These are phyloP conservation scores for Dusona sp. DNA, from an alignment of 2,888 invertebrate species.

Conservation along the genomic window DNA sequence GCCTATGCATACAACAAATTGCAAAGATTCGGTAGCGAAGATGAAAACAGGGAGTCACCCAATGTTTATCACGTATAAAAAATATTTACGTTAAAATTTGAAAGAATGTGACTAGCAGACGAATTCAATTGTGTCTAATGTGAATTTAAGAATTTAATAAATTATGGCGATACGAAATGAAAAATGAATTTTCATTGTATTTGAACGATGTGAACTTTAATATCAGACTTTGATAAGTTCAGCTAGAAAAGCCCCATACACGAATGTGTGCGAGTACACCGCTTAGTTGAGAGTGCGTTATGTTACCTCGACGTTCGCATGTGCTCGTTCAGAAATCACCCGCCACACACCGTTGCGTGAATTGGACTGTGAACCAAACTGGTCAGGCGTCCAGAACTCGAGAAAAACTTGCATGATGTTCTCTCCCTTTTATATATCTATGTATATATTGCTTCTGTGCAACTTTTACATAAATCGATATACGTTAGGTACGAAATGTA, in stretches of 20 bases:
- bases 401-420: conserved; percentile 56
- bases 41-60: neutral
- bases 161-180: neutral
- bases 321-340: conserved; percentile 44
- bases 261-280: neutral
- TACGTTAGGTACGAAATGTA: conserved; percentile 5
- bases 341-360: conserved; percentile 58
- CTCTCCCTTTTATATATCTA: conserved; percentile 5
- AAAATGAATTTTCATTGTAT: neutral
- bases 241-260: conserved; percentile 1
- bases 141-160: too few relatives aligned
- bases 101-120: neutral
- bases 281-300: conserved; percentile 23
- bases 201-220: neutral
- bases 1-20: neutral
- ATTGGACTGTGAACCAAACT: conserved; percentile 67
- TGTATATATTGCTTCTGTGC: neutral
- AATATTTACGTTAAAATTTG: neutral
- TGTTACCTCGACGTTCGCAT: conserved; percentile 44
- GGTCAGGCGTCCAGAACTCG: conserved; percentile 51
- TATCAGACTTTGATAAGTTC: neutral
- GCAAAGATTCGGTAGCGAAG: neutral
- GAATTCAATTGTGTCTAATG: neutral
- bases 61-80: neutral
- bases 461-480: conserved; percentile 21